A percentile compares a stretch with the other conserved stretches of the same genome.
Evolutionary conservation across 2,888 invertebrate genomes (phyloP).

Genomic region (Koerneria pararmatus): DNA sequence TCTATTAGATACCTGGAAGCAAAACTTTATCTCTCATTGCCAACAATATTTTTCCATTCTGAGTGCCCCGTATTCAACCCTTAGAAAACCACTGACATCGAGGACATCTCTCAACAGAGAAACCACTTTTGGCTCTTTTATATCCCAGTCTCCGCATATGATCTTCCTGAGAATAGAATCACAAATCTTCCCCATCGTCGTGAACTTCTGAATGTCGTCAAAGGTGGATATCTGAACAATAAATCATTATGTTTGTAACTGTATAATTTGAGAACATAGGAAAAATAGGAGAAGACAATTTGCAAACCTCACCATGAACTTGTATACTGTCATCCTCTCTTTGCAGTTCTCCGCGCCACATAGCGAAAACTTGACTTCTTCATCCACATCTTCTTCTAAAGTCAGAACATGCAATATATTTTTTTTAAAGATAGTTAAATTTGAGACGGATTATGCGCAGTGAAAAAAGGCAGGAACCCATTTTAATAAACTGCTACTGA

Average conservation of each 20-base stretch:
- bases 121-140: constrained; percentile 22
- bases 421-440: too few relatives aligned
- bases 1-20: too few relatives aligned
- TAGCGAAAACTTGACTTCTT: constrained; percentile 25
- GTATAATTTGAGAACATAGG: neutral
- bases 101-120: constrained; percentile 26
- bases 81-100: constrained; percentile 17
- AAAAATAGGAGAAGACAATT: neutral
- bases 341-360: constrained; percentile 24
- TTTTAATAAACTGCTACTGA: neutral
- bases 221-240: constrained; percentile 31
- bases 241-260: neutral
- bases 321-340: constrained; percentile 30
- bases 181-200: constrained; percentile 30
- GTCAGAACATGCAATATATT: constrained; percentile 4
- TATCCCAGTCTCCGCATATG: constrained; percentile 19
- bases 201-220: constrained; percentile 32
- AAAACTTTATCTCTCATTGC: neutral
- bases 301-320: constrained; percentile 31
- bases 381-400: constrained; percentile 19
- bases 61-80: constrained; percentile 20
- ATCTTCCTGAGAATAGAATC: constrained; percentile 27
- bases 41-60: constrained; percentile 11
- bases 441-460: too few relatives aligned
- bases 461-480: too few relatives aligned